phyloP scores from a whole-genome alignment of 1,140 invertebrate genomes.

The Calephelis nemesis region DNA sequence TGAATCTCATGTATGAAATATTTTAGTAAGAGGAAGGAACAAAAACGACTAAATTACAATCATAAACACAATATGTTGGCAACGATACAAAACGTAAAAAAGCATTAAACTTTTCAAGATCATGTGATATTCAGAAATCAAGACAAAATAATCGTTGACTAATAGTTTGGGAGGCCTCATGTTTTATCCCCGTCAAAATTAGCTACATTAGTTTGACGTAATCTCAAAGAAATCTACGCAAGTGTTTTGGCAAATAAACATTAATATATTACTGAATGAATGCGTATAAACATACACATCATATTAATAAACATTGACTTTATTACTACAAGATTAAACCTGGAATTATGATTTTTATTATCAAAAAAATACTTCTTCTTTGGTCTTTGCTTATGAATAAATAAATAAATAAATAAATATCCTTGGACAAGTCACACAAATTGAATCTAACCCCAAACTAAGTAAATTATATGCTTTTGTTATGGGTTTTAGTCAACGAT shows the following conservation, averaged over 20 bases:
- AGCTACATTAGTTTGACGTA: conserved; percentile 35
- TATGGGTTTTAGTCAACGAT: no score
- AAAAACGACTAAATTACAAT: conserved; percentile 12
- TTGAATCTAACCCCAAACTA: no score
- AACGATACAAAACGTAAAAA: conserved; percentile 23
- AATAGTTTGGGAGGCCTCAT: conserved; percentile 15
- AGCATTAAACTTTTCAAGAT: conserved; percentile 29
- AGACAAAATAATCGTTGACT: conserved; percentile 25
- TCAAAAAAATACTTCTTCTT: no score
- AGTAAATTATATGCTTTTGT: no score
- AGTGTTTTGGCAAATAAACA: conserved; percentile 39
- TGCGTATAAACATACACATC: conserved; percentile 18
- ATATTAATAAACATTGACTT: no score
- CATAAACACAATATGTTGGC: conserved; percentile 36
- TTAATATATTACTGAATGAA: conserved; percentile 27
- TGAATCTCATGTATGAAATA: no score
- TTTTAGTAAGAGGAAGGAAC: background rate
- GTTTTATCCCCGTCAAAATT: conserved; percentile 16
- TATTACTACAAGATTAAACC: no score
- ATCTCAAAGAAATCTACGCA: conserved; percentile 32
- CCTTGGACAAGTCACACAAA: no score
- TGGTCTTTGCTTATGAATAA: no score
- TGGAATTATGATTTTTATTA: no score
- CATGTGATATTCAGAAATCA: conserved; percentile 42
- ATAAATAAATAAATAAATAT: no score